phyloP scores from a whole-genome alignment of 2,113 vertebrate species.

The Isichthys henryi region DNA sequence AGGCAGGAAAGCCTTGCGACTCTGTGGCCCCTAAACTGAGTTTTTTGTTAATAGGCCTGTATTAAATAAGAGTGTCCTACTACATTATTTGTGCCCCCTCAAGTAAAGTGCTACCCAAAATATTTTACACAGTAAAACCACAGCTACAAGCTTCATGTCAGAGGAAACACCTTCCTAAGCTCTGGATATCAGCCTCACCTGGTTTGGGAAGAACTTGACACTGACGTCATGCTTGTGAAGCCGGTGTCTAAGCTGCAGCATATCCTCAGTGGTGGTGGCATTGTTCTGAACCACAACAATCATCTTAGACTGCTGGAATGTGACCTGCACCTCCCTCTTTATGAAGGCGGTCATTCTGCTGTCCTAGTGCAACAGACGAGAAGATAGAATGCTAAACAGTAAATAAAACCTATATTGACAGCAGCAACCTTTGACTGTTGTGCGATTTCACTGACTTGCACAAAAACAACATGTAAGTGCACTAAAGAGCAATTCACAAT shows the following conservation, averaged over 20 bases:
- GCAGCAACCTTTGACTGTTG: neutral
- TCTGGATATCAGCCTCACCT: constrained; percentile 54
- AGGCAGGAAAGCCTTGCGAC: neutral
- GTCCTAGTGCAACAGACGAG: constrained; percentile 51
- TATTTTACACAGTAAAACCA: neutral
- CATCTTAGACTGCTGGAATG: constrained; percentile 71
- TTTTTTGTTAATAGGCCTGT: neutral
- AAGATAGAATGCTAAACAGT: neutral
- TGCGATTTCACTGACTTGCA: neutral
- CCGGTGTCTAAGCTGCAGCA: constrained; percentile 58
- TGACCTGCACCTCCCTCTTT: constrained; percentile 50
- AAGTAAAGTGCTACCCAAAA: neutral
- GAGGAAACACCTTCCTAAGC: neutral
- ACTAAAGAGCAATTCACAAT: neutral
- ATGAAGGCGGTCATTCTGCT: constrained; percentile 46
- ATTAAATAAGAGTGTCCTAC: neutral
- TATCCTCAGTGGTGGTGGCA: constrained; percentile 55
- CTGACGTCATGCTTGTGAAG: constrained; percentile 66
- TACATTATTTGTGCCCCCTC: neutral
- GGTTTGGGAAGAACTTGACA: constrained; percentile 71
- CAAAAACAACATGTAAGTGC: neutral
- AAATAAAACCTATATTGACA: neutral
- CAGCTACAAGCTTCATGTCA: neutral
- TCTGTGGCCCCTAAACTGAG: neutral
- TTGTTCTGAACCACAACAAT: constrained; percentile 77